Evolutionary conservation across 2,113 vertebrate species (phyloP).

Genomic region (Triplophysa tibetana): DNA sequence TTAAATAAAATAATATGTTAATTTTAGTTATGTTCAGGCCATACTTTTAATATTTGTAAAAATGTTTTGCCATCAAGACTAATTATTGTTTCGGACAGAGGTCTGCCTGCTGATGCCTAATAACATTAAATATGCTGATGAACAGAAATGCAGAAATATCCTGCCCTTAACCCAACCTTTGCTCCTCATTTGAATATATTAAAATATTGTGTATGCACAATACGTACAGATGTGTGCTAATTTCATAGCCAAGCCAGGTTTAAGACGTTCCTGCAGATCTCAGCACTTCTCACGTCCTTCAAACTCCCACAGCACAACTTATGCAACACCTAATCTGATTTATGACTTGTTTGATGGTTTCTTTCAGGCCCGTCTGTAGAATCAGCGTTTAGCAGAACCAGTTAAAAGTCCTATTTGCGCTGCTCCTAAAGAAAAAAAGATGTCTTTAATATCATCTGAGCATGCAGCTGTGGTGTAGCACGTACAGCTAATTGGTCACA

Average conservation of each 20-base stretch:
- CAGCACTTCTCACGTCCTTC: not conserved
- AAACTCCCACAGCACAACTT: slow-evolving; percentile 5
- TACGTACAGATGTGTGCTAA: slow-evolving; percentile 48
- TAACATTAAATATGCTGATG: slow-evolving; percentile 62
- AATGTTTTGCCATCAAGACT: not conserved
- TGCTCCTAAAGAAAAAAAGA: not conserved
- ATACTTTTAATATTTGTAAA: not conserved
- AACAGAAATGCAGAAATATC: slow-evolving; percentile 45
- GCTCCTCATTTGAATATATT: slow-evolving; percentile 67
- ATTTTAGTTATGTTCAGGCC: too few species aligned
- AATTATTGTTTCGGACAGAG: not conserved
- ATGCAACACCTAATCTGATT: not conserved
- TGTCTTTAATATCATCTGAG: slow-evolving; percentile 9
- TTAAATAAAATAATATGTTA: too few species aligned
- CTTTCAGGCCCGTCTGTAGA: not conserved
- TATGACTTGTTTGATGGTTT: not conserved
- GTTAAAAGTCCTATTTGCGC: not conserved
- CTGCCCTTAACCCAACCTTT: slow-evolving; percentile 56
- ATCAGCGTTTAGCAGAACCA: not conserved
- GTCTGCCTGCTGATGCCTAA: not conserved
- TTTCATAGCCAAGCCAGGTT: slow-evolving; percentile 59
- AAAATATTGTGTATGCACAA: slow-evolving; percentile 55
- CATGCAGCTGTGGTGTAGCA: slow-evolving; percentile 26
- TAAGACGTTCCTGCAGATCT: slow-evolving; percentile 57
- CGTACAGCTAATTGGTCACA: slow-evolving; percentile 58